Conservation (phyloP, 1,140 invertebrate species). For the Drosophila pallidifrons region DNA sequence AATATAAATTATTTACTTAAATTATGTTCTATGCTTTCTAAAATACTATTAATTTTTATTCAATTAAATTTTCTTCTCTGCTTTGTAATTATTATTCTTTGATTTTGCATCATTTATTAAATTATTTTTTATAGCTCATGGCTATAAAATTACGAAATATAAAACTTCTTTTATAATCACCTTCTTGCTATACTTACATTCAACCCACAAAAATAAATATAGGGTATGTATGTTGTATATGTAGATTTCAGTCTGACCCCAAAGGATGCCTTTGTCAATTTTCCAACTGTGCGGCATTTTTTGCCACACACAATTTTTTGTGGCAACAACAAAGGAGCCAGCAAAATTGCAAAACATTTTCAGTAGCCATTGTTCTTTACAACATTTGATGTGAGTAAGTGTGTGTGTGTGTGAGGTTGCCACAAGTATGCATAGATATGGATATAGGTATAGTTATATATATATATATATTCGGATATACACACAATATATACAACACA, state of each 20-base stretch:
- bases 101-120: too few relatives aligned
- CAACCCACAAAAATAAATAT: neutral
- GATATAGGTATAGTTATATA: conserved; percentile 4
- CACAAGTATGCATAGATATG: conserved; percentile 1
- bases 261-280: conserved; percentile 52
- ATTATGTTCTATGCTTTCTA: too few relatives aligned
- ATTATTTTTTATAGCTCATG: too few relatives aligned
- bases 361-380: conserved; percentile 42
- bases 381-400: conserved; percentile 24
- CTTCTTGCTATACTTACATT: too few relatives aligned
- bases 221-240: conserved; percentile 3
- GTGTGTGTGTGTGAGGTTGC: conserved; percentile 1
- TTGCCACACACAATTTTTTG: conserved; percentile 26
- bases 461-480: too few relatives aligned
- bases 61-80: too few relatives aligned
- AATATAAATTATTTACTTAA: too few relatives aligned
- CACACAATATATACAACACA: neutral
- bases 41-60: too few relatives aligned
- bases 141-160: too few relatives aligned
- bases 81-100: too few relatives aligned
- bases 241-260: conserved; percentile 23
- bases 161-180: too few relatives aligned
- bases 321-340: conserved; percentile 35
- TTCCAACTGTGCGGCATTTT: conserved; percentile 34
- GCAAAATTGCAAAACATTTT: conserved; percentile 41